phyloP scores from a whole-genome alignment of 2,113 vertebrate species.

The Rynchops niger region DNA sequence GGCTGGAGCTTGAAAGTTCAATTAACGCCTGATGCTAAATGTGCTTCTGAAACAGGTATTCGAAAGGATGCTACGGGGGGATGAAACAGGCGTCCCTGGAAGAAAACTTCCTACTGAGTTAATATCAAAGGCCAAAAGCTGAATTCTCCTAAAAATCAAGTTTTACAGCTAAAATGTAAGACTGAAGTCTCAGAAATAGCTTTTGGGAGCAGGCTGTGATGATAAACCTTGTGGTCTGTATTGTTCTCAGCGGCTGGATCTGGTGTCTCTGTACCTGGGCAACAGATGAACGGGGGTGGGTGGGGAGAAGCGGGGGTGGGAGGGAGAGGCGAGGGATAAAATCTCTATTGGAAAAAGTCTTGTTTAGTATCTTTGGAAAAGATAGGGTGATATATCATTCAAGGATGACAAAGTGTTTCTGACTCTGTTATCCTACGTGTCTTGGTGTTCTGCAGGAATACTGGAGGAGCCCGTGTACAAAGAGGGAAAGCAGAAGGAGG shows the following conservation, averaged over 20 bases:
- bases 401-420: background rate
- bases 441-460: rapidly evolving
- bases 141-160: background rate
- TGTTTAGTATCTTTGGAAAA: background rate
- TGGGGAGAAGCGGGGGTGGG: background rate
- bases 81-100: background rate
- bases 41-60: background rate
- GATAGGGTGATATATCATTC: rapidly evolving
- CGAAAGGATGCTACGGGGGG: rapidly evolving
- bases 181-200: background rate
- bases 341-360: background rate
- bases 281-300: too few species aligned
- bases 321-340: background rate
- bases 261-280: background rate
- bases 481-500: background rate
- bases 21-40: background rate
- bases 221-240: background rate
- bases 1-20: background rate
- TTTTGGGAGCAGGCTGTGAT: background rate
- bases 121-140: background rate
- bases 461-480: rapidly evolving
- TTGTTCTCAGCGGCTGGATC: background rate
- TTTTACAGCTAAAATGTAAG: background rate
- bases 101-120: rapidly evolving
- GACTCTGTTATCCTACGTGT: rapidly evolving